These are phyloP conservation scores for Porites australiensis DNA, from an alignment of 64 coral and sea anemone species.

Conservation along the genomic window DNA sequence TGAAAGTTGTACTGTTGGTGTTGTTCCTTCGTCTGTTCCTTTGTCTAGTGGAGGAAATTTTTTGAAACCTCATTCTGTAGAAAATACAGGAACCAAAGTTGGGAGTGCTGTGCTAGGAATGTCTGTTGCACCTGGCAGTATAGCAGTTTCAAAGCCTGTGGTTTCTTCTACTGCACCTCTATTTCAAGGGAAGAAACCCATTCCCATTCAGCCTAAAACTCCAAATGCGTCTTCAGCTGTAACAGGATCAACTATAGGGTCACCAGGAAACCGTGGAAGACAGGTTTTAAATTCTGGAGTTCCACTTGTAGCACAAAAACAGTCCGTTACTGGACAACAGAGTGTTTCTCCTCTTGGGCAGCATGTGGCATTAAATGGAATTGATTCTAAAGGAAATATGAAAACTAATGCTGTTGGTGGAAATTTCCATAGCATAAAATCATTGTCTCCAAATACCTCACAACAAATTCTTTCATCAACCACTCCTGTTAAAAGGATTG, in stretches of 20 bases:
- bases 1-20: neutral
- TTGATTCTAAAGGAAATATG: slow-evolving; percentile 29
- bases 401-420: slow-evolving; percentile 1
- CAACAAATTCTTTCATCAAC: slow-evolving; percentile 54
- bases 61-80: neutral
- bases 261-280: neutral
- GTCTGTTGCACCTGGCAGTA: neutral
- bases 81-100: slow-evolving; percentile 8
- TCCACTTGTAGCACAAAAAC: slow-evolving; percentile 19
- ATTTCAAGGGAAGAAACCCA: slow-evolving; percentile 92
- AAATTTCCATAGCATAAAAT: slow-evolving; percentile 7
- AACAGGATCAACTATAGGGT: neutral
- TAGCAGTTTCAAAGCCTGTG: neutral
- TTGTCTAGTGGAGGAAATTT: slow-evolving; percentile 28
- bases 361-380: slow-evolving; percentile 24
- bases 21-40: slow-evolving; percentile 30
- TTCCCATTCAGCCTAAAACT: slow-evolving; percentile 93
- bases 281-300: slow-evolving; percentile 23
- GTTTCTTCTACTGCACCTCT: slow-evolving; percentile 18
- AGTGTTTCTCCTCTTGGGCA: neutral
- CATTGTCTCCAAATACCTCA: neutral
- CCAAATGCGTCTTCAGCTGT: slow-evolving; percentile 50
- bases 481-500: slow-evolving; percentile 86
- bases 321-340: slow-evolving; percentile 1
- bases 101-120: neutral